A percentile compares a stretch with the other conserved stretches of the same genome.
phyloP scores from a whole-genome alignment of 2,113 vertebrate species.

The Amblyornis subalaris region DNA sequence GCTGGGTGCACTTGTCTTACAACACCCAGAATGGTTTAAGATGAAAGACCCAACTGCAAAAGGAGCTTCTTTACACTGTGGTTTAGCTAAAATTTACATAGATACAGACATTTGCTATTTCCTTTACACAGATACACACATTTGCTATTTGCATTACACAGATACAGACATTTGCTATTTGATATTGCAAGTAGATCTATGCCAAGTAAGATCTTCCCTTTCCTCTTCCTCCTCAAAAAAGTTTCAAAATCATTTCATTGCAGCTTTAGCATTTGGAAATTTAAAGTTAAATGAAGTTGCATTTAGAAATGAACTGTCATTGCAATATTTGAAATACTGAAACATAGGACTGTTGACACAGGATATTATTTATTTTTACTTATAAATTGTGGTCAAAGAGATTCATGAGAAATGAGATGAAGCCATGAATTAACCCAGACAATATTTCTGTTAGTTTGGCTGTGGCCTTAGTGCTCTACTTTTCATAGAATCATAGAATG shows the following conservation, averaged over 20 bases:
- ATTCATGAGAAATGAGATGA: background rate
- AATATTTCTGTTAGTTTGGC: background rate
- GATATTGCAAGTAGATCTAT: background rate
- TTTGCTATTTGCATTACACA: slow-evolving; percentile 3
- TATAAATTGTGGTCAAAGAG: background rate
- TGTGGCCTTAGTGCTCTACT: background rate
- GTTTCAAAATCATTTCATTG: background rate
- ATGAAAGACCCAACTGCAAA: background rate
- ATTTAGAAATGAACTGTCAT: background rate
- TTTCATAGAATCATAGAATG: background rate
- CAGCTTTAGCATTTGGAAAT: background rate
- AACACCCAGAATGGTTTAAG: background rate
- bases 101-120: background rate
- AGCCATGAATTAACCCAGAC: background rate
- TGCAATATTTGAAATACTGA: background rate
- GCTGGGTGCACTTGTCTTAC: background rate
- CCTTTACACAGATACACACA: background rate
- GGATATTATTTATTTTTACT: background rate
- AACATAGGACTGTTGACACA: background rate
- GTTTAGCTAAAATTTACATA: background rate
- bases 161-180: background rate
- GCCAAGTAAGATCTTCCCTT: background rate
- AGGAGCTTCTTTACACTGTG: background rate
- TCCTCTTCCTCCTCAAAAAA: background rate
- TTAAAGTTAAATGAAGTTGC: background rate